Percentiles rank a stretch among this genome's conserved stretches.
phyloP scores from a whole-genome alignment of 2,888 invertebrate genomes.

The Diadegma fenestrale region DNA sequence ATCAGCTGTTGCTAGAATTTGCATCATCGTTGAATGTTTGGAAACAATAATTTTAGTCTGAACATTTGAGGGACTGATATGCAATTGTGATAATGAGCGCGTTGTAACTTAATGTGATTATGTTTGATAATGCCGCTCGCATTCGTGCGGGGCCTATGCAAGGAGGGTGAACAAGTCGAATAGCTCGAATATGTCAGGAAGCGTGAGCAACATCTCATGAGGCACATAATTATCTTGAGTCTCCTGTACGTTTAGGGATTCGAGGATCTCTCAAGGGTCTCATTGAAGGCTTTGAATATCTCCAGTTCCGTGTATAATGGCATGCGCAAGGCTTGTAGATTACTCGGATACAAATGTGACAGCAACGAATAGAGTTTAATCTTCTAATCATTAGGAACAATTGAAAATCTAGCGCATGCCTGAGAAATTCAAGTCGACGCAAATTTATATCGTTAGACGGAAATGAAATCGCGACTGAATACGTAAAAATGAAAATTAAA shows the following conservation, averaged over 20 bases:
- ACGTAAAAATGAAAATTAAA: not conserved
- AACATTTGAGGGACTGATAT: not conserved
- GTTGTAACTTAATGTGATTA: not conserved
- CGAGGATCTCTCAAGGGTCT: not conserved
- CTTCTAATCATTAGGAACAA: not conserved
- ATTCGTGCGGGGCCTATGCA: not conserved
- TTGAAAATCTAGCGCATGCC: not conserved
- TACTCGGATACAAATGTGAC: not conserved
- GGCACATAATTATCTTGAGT: constrained; percentile 4
- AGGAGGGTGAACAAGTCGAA: not conserved
- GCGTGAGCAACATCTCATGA: constrained; percentile 3
- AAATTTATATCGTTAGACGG: not conserved
- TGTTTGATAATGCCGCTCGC: not conserved
- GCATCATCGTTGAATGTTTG: too few relatives aligned
- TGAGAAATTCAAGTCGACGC: not conserved
- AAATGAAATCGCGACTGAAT: not conserved
- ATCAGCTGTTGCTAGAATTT: too few relatives aligned
- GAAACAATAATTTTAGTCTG: too few relatives aligned
- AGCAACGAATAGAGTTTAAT: not conserved
- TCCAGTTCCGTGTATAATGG: not conserved
- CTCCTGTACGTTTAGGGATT: not conserved
- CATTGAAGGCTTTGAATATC: not conserved
- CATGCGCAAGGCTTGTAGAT: not conserved
- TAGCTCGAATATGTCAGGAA: not conserved
- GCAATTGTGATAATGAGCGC: too few relatives aligned